Evolutionary conservation across 2,113 vertebrate species (phyloP), one percentile per base, ranked within the genome.

Genomic region (Lagopus muta): DNA sequence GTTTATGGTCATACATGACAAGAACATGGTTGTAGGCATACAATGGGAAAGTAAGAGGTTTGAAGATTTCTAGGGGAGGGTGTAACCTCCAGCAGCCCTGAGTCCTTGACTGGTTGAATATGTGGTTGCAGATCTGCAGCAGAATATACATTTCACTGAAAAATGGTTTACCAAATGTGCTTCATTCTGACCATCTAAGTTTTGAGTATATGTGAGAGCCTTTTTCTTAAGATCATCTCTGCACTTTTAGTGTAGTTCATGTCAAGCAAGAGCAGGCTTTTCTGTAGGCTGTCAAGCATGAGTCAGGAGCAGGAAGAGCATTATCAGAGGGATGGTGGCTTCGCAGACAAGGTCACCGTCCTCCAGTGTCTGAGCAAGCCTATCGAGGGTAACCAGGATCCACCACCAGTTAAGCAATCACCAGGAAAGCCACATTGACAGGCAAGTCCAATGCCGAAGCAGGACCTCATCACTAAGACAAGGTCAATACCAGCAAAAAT

Each of bases 311-410:
- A 1, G 8, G 15, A 15, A 9, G 8, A 89, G 6, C 11, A 60
- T 20, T 28, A 15, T 20, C 69, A 48, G 18, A 86, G 9, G 34
- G 30, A 36, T 30, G 25, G 30, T 30, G 17, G 15, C 8, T 24
- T 80, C 32, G 32, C 22, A 50, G 42, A 8, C 19, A 72, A 69
- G 11, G 40, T 40, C 24, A 45, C 0, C 0, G 20, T 27, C 9
- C 15, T 42, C 10, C 52, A 58, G 9, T 25, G 54, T 17, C 1
- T 2, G 80, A 40, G 60, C 27, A 60, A 73, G 17, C 34, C 27
- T 60, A 8, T 30, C 60, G 64, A 40, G 22, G 10, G 7, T 48
- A 48, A 83, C 25, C 14, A 76, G 62, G n/a, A 72, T 48, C n/a
- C 72, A 25, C 30, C 36, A 48, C 14, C 30, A 71, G 42, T 48